phyloP scores from a whole-genome alignment of 1,140 invertebrate species.

The Leptestheria dahalacensis region DNA sequence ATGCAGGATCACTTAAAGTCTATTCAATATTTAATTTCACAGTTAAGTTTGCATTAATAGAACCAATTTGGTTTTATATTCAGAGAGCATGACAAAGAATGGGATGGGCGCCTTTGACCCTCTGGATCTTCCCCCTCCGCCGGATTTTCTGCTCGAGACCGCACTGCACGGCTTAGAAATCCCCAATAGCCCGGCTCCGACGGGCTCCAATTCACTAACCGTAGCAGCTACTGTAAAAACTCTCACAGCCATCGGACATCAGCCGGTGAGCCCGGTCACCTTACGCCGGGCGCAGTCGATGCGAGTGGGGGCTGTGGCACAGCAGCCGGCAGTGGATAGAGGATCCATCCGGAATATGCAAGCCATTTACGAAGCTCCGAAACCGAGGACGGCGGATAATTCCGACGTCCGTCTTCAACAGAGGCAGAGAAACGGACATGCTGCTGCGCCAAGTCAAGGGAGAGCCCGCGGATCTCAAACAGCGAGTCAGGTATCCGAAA shows the following conservation, averaged over 20 bases:
- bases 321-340: not conserved
- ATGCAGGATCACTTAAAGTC: too few species aligned
- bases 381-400: not conserved
- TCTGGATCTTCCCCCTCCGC: constrained; percentile 48
- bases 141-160: constrained; percentile 57
- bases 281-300: constrained; percentile 39
- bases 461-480: too few species aligned
- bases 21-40: too few species aligned
- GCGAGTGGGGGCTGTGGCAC: constrained; percentile 4
- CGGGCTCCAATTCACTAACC: constrained; percentile 28
- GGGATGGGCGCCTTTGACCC: constrained; percentile 18
- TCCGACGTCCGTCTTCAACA: not conserved
- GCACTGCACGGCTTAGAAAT: constrained; percentile 25
- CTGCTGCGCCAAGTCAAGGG: constrained; percentile 1
- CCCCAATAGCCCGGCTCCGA: too few species aligned
- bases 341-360: not conserved
- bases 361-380: too few species aligned
- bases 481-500: too few species aligned
- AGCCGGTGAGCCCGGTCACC: constrained; percentile 63
- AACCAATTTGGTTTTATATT: too few species aligned
- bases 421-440: not conserved
- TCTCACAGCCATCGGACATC: constrained; percentile 65
- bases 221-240: constrained; percentile 78
- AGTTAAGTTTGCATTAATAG: too few species aligned
- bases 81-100: too few species aligned